Conservation (phyloP, 2,888 invertebrate genomes). For the Cataglyphis albicans region DNA sequence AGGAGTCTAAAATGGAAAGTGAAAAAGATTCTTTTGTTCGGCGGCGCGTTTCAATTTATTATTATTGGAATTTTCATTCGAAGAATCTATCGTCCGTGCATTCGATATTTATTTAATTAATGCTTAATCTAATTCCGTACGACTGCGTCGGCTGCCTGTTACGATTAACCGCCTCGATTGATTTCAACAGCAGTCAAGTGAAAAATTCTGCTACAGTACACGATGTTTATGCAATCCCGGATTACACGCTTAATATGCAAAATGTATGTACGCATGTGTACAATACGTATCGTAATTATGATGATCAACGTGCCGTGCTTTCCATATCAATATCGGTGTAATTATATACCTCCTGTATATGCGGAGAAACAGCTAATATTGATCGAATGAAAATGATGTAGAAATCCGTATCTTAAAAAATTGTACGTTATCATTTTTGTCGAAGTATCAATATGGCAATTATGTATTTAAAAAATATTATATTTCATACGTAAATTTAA, state of each 20-base stretch:
- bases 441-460: background rate
- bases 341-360: conserved; percentile 35
- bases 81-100: background rate
- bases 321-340: conserved; percentile 46
- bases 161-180: conserved; percentile 50
- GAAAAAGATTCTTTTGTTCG: background rate
- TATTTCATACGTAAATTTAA: background rate
- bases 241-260: conserved; percentile 58
- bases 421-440: background rate
- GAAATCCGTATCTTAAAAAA: conserved; percentile 15
- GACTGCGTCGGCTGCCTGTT: conserved; percentile 35
- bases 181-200: conserved; percentile 31
- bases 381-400: background rate
- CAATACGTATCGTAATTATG: conserved; percentile 51
- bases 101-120: conserved; percentile 26
- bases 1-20: conserved; percentile 5
- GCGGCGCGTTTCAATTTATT: background rate
- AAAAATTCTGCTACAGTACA: conserved; percentile 47
- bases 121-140: conserved; percentile 41
- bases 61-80: background rate
- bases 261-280: conserved; percentile 46
- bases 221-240: conserved; percentile 49
- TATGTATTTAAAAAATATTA: background rate
- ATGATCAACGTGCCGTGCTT: conserved; percentile 52
- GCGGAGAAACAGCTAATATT: conserved; percentile 31